Conservation (phyloP, 2,113 vertebrate species). For the Psittacula cyanocephala region DNA sequence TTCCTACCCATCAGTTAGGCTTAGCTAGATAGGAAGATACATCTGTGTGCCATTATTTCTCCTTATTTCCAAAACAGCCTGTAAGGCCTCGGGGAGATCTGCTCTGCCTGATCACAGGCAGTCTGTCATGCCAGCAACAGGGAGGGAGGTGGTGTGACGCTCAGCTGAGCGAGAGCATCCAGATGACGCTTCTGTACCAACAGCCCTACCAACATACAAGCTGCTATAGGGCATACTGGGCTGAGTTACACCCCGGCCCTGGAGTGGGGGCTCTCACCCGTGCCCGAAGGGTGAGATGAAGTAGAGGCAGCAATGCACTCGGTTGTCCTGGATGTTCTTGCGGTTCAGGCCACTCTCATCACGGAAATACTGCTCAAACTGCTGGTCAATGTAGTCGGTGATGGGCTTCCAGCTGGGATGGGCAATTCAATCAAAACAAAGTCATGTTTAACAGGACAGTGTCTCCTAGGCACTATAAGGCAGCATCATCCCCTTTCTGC, state of each 20-base stretch:
- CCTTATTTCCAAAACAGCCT: neutral
- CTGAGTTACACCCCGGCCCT: neutral
- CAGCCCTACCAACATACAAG: neutral
- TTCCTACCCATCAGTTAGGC: neutral
- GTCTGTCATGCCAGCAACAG: neutral
- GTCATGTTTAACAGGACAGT: neutral
- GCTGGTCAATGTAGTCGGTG: slow-evolving; percentile 97
- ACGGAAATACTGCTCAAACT: slow-evolving; percentile 98
- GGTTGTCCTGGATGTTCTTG: slow-evolving; percentile 97
- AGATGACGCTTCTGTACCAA: neutral
- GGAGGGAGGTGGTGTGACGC: neutral
- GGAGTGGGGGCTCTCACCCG: slow-evolving; percentile 75
- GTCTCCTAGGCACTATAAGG: neutral
- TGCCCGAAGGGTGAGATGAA: slow-evolving; percentile 98
- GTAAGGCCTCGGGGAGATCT: neutral
- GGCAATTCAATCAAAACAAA: neutral
- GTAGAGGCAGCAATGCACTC: slow-evolving; percentile 98
- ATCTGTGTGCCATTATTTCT: neutral
- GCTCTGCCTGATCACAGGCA: neutral
- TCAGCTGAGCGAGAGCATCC: neutral
- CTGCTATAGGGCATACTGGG: neutral
- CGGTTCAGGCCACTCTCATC: slow-evolving; percentile 96
- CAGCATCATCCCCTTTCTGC: neutral
- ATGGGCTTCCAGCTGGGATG: slow-evolving; percentile 92
- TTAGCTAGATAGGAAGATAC: neutral